Conservation (phyloP, 2,113 vertebrate species). For the Mesitornis unicolor region DNA sequence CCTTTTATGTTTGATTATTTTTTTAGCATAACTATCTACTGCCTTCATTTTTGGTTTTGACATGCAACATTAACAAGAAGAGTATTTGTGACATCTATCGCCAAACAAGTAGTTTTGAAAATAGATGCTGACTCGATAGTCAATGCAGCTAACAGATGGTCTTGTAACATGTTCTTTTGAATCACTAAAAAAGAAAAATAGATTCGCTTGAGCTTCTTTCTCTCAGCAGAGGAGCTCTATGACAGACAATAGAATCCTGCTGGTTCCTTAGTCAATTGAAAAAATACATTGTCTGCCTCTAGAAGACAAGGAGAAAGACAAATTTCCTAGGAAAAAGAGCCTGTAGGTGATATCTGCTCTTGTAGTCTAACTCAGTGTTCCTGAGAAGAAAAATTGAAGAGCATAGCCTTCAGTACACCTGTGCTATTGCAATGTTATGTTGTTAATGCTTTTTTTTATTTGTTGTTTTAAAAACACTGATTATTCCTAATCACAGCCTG, state of each 20-base stretch:
- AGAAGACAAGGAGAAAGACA: constrained; percentile 25
- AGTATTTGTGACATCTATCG: not conserved
- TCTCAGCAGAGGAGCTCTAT: not conserved
- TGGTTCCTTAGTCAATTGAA: constrained; percentile 26
- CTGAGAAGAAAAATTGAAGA: not conserved
- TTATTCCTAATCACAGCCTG: not conserved
- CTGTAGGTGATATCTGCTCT: not conserved
- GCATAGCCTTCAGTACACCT: not conserved
- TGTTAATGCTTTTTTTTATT: not conserved
- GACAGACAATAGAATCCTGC: constrained; percentile 31
- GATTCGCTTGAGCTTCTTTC: not conserved
- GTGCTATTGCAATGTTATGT: not conserved
- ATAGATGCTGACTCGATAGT: constrained; percentile 29
- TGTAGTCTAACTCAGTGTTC: not conserved
- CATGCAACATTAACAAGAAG: not conserved
- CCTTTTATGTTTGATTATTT: not conserved
- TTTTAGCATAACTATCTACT: not conserved
- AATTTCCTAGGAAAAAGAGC: not conserved
- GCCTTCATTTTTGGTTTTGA: not conserved
- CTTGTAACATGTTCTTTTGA: not conserved
- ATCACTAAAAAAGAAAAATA: constrained; percentile 57
- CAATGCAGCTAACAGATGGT: constrained; percentile 33
- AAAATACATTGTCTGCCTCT: constrained; percentile 8
- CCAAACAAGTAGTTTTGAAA: constrained; percentile 30
- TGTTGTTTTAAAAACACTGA: not conserved